Evolutionary conservation across 2,888 invertebrate species (phyloP), one percentile per base, ranked within the genome.

Genomic region (Adineta ricciae): DNA sequence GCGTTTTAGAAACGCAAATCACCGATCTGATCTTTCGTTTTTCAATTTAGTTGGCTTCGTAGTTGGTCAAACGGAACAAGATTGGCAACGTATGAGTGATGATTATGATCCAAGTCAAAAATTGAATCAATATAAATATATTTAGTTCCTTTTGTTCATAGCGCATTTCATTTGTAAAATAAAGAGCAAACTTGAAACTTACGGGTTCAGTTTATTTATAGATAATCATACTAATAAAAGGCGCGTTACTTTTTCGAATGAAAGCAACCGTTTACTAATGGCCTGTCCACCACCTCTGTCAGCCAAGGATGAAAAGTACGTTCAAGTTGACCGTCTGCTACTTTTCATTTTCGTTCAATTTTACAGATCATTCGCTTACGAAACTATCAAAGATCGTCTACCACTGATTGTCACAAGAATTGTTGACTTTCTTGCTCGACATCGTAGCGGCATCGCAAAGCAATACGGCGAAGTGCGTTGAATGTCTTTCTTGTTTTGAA

Each of bases 301-400:
- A 38, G 78, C 78, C 24, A 78, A n/a, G n/a, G 21, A 78, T n/a
- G n/a, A 78, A 41, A 78, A 78, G 78, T 78, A 78, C 32, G 64
- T 64, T 64, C 19, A 11, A n/a, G 4, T 24, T 24, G 41, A n/a
- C n/a, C 41, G 7, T 78, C 24, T 32, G 11, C 19, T n/a, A n/a
- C 41, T 41, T 78, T 8, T 11, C 24, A 46, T 8, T 46, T 46
- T 11, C 5, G 5, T 46, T 46, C 46, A 46, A 46, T 46, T 11
- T 46, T 46, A 46, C 27, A 85, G 85, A n/a, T 73, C 85, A 82
- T 85, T 85, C 84, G 85, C 85, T 14, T 85, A 85, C 49, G 41
- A 38, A 19, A 85, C 85, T 9, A 52, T 85, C 1, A 85, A 85
- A 84, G 85, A 85, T 84, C 85, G 85, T 46, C 52, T 85, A 38